Evolutionary conservation across 2,113 vertebrate species (phyloP).

Genomic region (sheep (Ovis aries)): ARS-UI_Ramb_v3.0 NC_056054.1:14593501-14594000

Average conservation of each 20-base stretch:
- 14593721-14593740: background rate
- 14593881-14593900: background rate
- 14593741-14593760: background rate
- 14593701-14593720: background rate
- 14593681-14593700: background rate
- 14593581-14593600: background rate
- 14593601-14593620: background rate
- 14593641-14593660: background rate
- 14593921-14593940: background rate
- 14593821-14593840: background rate
- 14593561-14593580: background rate
- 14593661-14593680: background rate
- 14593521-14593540: background rate
- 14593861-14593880: background rate
- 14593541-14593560: background rate
- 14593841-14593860: background rate
- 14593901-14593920: background rate
- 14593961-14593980: background rate
- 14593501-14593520: background rate
- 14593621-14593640: background rate
- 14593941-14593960: background rate
- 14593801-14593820: background rate
- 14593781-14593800: background rate
- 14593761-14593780: background rate
- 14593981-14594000: background rate